These are phyloP conservation scores for Madoqua kirkii DNA, from an alignment of 2,113 vertebrate genomes.

Conservation along the genomic window DNA sequence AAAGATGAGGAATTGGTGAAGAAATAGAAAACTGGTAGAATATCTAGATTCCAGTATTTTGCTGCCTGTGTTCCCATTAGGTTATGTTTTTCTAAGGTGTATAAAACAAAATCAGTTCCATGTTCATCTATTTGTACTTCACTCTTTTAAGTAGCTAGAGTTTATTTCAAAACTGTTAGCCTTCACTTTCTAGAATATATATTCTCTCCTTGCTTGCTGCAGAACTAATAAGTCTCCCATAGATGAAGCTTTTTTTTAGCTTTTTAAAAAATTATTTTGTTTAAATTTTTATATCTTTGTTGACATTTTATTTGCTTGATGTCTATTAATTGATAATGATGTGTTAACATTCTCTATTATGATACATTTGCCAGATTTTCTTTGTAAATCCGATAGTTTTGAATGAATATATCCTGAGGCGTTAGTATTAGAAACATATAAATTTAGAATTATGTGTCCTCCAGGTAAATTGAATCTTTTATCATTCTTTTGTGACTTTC, in stretches of 20 bases:
- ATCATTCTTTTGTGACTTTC: background rate
- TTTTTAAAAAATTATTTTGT: background rate
- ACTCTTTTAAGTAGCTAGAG: background rate
- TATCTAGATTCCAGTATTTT: background rate
- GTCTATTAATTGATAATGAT: background rate
- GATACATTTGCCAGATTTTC: background rate
- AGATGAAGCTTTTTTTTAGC: background rate
- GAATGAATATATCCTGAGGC: background rate
- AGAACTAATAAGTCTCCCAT: background rate
- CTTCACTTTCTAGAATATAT: background rate
- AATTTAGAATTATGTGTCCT: background rate
- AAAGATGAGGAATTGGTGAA: background rate
- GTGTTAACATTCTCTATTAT: background rate
- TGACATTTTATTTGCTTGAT: background rate
- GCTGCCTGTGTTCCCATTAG: background rate
- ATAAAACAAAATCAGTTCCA: background rate
- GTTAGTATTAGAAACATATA: background rate
- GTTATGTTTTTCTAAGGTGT: background rate
- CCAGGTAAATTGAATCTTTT: background rate
- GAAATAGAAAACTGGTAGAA: background rate
- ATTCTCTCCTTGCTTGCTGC: background rate
- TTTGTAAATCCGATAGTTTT: background rate
- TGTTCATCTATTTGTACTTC: background rate
- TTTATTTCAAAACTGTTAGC: conserved; percentile 26
- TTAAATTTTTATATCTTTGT: background rate